phyloP scores from a whole-genome alignment of 2,888 invertebrate genomes.

The Eristalis pertinax region DNA sequence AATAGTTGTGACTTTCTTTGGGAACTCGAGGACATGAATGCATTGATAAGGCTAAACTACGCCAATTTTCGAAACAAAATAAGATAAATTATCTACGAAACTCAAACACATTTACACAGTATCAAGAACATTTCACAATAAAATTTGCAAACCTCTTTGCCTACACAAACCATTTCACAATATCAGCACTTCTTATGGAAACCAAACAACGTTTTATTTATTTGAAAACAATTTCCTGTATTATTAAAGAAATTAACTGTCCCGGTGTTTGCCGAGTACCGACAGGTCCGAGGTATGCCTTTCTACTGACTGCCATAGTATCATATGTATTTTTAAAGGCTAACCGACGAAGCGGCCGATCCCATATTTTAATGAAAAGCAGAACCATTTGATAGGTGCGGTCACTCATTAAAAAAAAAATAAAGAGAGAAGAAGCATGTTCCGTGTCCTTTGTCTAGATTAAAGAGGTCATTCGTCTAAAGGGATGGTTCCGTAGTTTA shows the following conservation, averaged over 20 bases:
- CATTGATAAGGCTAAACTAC: too few relatives aligned
- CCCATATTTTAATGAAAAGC: slow-evolving; percentile 41
- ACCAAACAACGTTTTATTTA: not conserved
- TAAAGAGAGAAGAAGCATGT: slow-evolving; percentile 2
- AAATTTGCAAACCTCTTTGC: not conserved
- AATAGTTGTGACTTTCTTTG: too few relatives aligned
- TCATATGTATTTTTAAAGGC: slow-evolving; percentile 43
- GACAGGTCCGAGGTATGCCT: slow-evolving; percentile 25
- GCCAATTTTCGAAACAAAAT: too few relatives aligned
- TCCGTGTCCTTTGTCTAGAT: slow-evolving; percentile 50
- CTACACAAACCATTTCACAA: not conserved
- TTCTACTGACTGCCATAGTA: slow-evolving; percentile 45
- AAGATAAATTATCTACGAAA: not conserved
- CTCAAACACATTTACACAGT: not conserved
- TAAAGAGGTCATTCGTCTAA: slow-evolving; percentile 51
- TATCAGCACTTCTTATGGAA: not conserved
- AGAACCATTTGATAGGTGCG: slow-evolving; percentile 57
- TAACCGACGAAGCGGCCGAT: slow-evolving; percentile 40
- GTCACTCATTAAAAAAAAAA: slow-evolving; percentile 43
- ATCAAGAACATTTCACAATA: not conserved
- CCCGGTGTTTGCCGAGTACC: slow-evolving; percentile 26
- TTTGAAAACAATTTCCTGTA: not conserved
- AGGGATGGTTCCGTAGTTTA: slow-evolving; percentile 36
- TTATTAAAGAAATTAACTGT: not conserved
- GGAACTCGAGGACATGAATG: too few relatives aligned